Conservation (phyloP, 2,888 invertebrate genomes). For the Drosophila mettleri region DNA sequence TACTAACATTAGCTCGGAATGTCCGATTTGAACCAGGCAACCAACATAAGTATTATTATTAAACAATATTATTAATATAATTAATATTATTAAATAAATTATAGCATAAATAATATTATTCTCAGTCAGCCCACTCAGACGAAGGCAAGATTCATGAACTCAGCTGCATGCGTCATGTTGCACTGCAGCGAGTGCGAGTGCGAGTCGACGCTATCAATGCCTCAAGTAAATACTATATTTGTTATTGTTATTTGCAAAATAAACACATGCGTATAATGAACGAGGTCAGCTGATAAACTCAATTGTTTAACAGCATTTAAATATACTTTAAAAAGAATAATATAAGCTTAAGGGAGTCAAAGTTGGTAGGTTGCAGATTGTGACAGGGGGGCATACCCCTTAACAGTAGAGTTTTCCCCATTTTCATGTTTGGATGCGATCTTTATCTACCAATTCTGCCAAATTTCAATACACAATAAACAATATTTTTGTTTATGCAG, state of each 20-base stretch:
- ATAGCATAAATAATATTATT: not conserved
- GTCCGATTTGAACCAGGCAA: too few relatives aligned
- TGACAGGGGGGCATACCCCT: too few relatives aligned
- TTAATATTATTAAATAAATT: too few relatives aligned
- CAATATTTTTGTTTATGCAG: constrained; percentile 2
- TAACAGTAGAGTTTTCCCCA: not conserved
- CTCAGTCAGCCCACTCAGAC: not conserved
- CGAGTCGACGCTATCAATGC: not conserved
- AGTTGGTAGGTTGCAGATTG: not conserved
- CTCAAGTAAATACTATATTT: not conserved
- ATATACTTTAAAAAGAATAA: constrained; percentile 5
- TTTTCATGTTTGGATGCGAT: not conserved
- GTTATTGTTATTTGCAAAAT: not conserved
- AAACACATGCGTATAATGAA: constrained; percentile 1
- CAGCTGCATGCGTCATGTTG: constrained; percentile 33
- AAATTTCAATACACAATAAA: constrained; percentile 1
- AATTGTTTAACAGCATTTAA: constrained; percentile 1
- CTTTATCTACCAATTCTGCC: not conserved
- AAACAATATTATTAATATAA: too few relatives aligned
- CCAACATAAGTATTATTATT: too few relatives aligned
- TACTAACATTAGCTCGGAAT: too few relatives aligned
- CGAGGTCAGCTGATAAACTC: constrained; percentile 30
- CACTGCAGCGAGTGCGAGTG: constrained; percentile 5
- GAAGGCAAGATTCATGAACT: constrained; percentile 4
- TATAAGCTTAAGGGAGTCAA: not conserved